These are phyloP conservation scores for Potorous gilbertii DNA, from an alignment of 2,797 vertebrate species.

Conservation along the genomic window DNA sequence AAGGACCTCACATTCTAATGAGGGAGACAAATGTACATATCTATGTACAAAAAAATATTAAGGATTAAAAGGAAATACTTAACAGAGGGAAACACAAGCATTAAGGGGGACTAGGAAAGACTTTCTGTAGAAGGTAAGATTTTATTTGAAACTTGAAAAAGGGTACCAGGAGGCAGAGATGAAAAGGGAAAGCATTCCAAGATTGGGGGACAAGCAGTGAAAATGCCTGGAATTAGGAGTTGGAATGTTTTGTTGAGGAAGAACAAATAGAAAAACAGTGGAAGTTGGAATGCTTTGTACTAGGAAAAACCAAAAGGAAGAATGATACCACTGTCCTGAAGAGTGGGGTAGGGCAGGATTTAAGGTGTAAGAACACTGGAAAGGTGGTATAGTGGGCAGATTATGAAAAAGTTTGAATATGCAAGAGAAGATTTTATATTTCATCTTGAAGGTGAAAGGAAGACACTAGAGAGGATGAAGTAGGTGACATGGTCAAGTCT, in stretches of 20 bases:
- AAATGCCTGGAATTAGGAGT: neutral
- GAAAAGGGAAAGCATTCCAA: neutral
- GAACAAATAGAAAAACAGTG: neutral
- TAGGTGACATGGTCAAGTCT: neutral
- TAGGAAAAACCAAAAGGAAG: neutral
- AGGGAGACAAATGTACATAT: neutral
- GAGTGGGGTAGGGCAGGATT: neutral
- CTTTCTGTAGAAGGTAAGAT: neutral
- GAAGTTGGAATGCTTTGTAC: neutral
- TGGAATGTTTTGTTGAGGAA: neutral
- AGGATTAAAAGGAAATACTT: neutral
- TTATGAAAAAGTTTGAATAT: neutral
- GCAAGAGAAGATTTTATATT: neutral
- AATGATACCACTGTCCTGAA: neutral
- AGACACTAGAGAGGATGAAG: neutral
- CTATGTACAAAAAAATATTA: neutral
- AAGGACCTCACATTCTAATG: neutral
- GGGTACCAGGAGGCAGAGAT: neutral
- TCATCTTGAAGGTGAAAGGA: neutral
- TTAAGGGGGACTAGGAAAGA: neutral
- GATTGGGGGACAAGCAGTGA: neutral
- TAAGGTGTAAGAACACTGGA: neutral
- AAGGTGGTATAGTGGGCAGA: neutral
- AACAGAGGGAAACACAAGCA: neutral
- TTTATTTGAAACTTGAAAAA: neutral